Evolutionary conservation across 2,113 vertebrate genomes (phyloP).

Genomic region (Podarcis cretensis): DNA sequence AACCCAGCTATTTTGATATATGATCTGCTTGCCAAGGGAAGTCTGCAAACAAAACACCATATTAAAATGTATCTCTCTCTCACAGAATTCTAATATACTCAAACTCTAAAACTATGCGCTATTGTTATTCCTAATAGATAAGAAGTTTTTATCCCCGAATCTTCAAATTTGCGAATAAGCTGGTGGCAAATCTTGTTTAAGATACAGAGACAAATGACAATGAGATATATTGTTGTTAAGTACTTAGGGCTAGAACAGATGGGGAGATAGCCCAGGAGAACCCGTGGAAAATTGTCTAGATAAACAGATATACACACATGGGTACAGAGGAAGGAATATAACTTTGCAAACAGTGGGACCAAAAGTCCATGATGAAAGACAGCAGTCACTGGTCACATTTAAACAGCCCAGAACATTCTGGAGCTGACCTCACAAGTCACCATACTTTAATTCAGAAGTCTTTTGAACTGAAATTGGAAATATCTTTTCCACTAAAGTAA

Average conservation of each 20-base stretch:
- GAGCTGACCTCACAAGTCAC: background rate
- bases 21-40: constrained; percentile 84
- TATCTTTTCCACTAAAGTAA: background rate
- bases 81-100: background rate
- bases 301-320: background rate
- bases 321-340: background rate
- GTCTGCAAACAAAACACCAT: constrained; percentile 67
- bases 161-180: too few species aligned
- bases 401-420: background rate
- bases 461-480: background rate
- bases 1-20: constrained; percentile 88
- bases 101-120: too few species aligned
- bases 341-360: background rate
- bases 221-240: too few species aligned
- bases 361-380: background rate
- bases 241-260: too few species aligned
- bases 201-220: too few species aligned
- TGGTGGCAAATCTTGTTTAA: too few species aligned
- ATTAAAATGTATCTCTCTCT: too few species aligned
- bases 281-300: background rate
- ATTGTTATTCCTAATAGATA: too few species aligned
- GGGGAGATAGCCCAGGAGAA: too few species aligned
- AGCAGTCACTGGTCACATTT: background rate
- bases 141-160: too few species aligned
- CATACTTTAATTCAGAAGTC: background rate